A percentile compares a stretch with the other conserved stretches of the same genome.
Conservation (phyloP, 2,888 invertebrate genomes). For the Andrena bucephala region DNA sequence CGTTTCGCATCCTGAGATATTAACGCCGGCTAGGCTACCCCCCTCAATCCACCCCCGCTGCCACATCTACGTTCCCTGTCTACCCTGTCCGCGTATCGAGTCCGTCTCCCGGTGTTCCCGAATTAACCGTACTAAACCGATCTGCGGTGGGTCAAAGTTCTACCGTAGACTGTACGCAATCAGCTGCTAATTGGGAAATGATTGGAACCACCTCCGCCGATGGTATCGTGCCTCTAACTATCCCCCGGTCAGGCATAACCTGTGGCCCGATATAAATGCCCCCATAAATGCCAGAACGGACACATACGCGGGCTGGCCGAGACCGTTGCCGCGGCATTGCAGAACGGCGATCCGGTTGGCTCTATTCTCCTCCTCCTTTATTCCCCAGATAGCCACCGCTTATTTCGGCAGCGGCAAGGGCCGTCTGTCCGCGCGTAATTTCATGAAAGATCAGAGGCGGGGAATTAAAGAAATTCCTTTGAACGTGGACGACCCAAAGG, state of each 20-base stretch:
- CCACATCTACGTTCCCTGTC: slow-evolving; percentile 25
- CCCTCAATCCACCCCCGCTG: slow-evolving; percentile 15
- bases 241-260: slow-evolving; percentile 60
- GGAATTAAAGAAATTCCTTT: slow-evolving; percentile 58
- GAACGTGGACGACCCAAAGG: slow-evolving; percentile 36
- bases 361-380: slow-evolving; percentile 9
- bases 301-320: slow-evolving; percentile 44
- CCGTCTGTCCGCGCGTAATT: slow-evolving; percentile 24
- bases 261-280: slow-evolving; percentile 68
- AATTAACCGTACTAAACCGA: slow-evolving; percentile 60
- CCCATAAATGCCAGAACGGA: slow-evolving; percentile 70
- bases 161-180: slow-evolving; percentile 78
- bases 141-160: slow-evolving; percentile 65
- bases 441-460: slow-evolving; percentile 39
- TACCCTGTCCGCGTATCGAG: slow-evolving; percentile 34
- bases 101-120: slow-evolving; percentile 50
- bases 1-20: slow-evolving; percentile 70
- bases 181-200: slow-evolving; percentile 83
- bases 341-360: neutral
- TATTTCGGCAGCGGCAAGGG: neutral
- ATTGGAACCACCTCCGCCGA: slow-evolving; percentile 78
- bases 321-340: slow-evolving; percentile 24
- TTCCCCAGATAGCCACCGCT: neutral
- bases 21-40: slow-evolving; percentile 61
- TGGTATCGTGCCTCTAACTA: slow-evolving; percentile 72